Base-by-base conservation (phyloP, 2,113 vertebrate species). In the Crotalus helleri region DNA sequence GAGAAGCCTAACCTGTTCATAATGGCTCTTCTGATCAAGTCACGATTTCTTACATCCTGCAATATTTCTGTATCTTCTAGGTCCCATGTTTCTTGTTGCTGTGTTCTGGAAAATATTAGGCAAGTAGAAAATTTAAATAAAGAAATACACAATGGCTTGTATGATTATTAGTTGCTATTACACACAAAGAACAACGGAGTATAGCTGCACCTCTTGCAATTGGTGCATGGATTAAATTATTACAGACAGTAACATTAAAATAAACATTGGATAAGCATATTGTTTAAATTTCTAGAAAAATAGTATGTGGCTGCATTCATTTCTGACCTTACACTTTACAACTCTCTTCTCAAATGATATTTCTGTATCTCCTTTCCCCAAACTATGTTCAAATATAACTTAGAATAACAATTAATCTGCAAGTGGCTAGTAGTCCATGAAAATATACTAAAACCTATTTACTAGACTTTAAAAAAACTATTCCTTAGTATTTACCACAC, bases 31-130 rank as follows among this genome's bases (percentile, higher is more conserved):
- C 24, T 91, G 21, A 54, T 12, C 96, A 94, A 21, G 0, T 51
- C 29, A 26, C 0, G 92, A 92, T 93, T 88, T 86, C 88, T 0
- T 0, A 88, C 85, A 26, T 0, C 8, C 0, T 0, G 92, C 0
- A 26, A 58, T 0, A 94, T 49, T 64, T 81, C 95, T 0, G 7
- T 19, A 0, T 23, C 19, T 26, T 49, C 88, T 93, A 95, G 90
- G 44, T 81, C 23, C 91, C 93, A 81, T 0, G 74, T 64, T 90
- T 92, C 94, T 0, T 92, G 89, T 88, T 95, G 96, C 94, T 96
- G 93, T 64, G 96, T 44, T 24, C 97, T 97, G 94, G 13, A 90
- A 92, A 5, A 85, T 6, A 92, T 57, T 0, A 91, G 89, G n/a
- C 57, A 92, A 85, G 19, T 11, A 19, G 87, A 15, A 46, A 33